These are phyloP conservation scores for Aphelocoma coerulescens DNA, from an alignment of 2,113 vertebrate genomes.

Conservation along the genomic window DNA sequence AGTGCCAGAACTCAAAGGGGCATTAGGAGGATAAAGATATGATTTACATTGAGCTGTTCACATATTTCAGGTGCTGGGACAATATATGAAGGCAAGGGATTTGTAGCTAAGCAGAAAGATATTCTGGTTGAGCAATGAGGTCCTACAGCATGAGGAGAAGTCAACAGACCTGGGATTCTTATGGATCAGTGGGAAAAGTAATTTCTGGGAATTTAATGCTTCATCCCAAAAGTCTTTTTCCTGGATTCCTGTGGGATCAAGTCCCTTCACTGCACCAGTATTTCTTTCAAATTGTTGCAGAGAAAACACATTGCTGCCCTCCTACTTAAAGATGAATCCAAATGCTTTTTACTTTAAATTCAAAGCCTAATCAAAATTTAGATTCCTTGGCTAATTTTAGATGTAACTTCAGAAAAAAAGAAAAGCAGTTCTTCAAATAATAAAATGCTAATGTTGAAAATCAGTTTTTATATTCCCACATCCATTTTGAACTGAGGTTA, in stretches of 20 bases:
- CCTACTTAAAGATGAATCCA: background rate
- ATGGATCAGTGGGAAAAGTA: background rate
- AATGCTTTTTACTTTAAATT: background rate
- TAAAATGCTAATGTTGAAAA: background rate
- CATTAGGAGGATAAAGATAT: background rate
- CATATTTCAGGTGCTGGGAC: background rate
- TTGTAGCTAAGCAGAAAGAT: background rate
- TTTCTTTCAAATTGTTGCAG: background rate
- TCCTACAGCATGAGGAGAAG: background rate
- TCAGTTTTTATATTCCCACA: background rate
- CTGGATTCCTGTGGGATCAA: background rate
- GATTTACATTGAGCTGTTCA: background rate
- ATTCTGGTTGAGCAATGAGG: background rate
- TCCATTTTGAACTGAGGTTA: slow-evolving; percentile 5
- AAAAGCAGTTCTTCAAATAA: background rate
- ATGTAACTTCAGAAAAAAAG: background rate
- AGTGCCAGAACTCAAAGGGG: background rate
- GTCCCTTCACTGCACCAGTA: background rate
- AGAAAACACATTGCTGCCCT: background rate
- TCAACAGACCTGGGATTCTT: background rate
- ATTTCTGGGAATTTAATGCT: background rate
- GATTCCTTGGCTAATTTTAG: background rate
- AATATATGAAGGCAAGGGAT: background rate
- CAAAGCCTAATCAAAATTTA: background rate
- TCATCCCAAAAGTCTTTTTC: background rate